Evolutionary conservation across 53 echinoderm and acorn worm species (phyloP).

Genomic region (Echinometra lucunter): DNA sequence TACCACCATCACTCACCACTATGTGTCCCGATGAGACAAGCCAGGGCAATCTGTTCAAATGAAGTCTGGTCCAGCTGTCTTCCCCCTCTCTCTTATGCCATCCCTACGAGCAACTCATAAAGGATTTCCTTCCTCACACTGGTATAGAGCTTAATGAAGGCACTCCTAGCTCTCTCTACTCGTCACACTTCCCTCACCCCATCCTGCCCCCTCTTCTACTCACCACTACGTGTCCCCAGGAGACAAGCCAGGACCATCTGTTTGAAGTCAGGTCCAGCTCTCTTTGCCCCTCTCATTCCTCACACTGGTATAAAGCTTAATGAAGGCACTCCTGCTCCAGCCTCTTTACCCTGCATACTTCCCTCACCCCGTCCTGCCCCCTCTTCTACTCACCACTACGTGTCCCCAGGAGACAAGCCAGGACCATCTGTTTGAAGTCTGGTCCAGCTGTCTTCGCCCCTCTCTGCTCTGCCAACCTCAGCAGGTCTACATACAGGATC

Average conservation of each 20-base stretch:
- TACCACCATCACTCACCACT: conserved; percentile 71
- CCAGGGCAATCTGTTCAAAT: conserved; percentile 76
- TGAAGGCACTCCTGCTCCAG: too few relatives aligned
- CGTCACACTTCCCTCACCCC: not conserved
- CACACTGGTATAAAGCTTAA: too few relatives aligned
- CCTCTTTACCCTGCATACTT: not conserved
- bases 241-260: conserved; percentile 86
- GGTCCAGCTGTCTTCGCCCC: conserved; percentile 61
- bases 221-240: conserved; percentile 85
- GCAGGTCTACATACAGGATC: conserved; percentile 86
- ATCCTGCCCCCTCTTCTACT: not conserved
- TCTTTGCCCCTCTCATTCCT: conserved; percentile 58
- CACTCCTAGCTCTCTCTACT: not conserved
- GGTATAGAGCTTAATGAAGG: too few relatives aligned
- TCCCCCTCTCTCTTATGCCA: conserved; percentile 32
- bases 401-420: conserved; percentile 78
- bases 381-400: conserved; percentile 82
- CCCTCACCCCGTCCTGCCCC: not conserved
- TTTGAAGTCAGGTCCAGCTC: conserved; percentile 68
- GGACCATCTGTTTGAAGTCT: conserved; percentile 80
- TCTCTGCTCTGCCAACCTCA: conserved; percentile 71
- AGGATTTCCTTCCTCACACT: too few relatives aligned
- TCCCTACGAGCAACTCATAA: too few relatives aligned
- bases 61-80: conserved; percentile 64
- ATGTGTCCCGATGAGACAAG: conserved; percentile 75